These are phyloP conservation scores for Pterostichus madidus DNA, from an alignment of 2,888 invertebrate genomes.

Conservation along the genomic window DNA sequence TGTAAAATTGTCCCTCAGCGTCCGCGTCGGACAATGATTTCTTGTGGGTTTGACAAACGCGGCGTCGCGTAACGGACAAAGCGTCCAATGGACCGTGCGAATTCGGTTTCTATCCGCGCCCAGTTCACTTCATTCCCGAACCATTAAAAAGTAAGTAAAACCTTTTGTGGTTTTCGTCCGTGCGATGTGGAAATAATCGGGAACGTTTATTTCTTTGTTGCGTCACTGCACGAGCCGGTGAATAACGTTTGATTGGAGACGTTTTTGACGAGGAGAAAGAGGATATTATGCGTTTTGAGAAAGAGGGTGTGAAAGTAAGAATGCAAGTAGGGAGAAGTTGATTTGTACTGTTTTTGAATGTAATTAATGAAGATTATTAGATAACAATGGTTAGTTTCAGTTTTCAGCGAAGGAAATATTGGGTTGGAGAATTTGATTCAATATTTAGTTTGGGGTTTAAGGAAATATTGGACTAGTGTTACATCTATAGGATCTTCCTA, in stretches of 20 bases:
- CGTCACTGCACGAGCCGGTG: conserved; percentile 29
- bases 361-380: background rate
- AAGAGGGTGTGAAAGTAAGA: background rate
- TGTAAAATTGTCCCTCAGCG: conserved; percentile 51
- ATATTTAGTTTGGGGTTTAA: too few relatives aligned
- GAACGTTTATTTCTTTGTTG: conserved; percentile 64
- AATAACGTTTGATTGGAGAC: conserved; percentile 60
- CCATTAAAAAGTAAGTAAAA: conserved; percentile 67
- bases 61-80: conserved; percentile 58
- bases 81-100: conserved; percentile 61
- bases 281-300: background rate
- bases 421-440: too few relatives aligned
- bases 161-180: conserved; percentile 59
- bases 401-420: too few relatives aligned
- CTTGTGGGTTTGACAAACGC: conserved; percentile 64
- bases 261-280: conserved; percentile 8
- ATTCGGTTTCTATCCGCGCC: conserved; percentile 55
- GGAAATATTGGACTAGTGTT: too few relatives aligned
- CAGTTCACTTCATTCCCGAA: conserved; percentile 58
- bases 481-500: too few relatives aligned
- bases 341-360: background rate
- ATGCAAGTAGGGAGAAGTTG: background rate
- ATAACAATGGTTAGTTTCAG: background rate
- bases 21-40: conserved; percentile 53
- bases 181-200: conserved; percentile 65